Conservation (phyloP, 2,888 invertebrate genomes). For the Morpho achilles region DNA sequence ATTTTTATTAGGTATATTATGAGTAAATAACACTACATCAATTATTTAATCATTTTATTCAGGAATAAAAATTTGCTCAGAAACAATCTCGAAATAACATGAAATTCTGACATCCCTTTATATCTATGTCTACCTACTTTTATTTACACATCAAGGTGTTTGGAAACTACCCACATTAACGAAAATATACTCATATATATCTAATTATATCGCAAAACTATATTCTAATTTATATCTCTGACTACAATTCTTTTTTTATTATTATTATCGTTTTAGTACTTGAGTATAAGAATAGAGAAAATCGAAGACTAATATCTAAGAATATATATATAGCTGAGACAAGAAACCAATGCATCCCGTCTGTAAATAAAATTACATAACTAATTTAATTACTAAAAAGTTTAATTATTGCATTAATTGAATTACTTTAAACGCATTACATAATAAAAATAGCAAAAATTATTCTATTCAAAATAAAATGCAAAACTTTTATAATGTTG, state of each 20-base stretch:
- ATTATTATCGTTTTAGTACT: conserved; percentile 35
- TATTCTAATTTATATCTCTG: conserved; percentile 48
- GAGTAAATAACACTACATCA: conserved; percentile 10
- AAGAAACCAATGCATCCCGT: not conserved
- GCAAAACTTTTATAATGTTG: too few species aligned
- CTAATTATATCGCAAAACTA: conserved; percentile 42
- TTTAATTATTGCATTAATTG: too few species aligned
- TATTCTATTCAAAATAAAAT: too few species aligned
- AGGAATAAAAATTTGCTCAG: conserved; percentile 63
- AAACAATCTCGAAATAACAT: conserved; percentile 53
- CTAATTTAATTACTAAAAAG: too few species aligned
- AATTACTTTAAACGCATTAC: too few species aligned
- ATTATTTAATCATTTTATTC: conserved; percentile 57
- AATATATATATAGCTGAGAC: not conserved
- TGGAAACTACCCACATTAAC: conserved; percentile 46
- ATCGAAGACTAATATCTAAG: conserved; percentile 38
- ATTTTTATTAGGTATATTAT: not conserved
- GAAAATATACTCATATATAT: conserved; percentile 53
- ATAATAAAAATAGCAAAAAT: too few species aligned
- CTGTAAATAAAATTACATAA: too few species aligned
- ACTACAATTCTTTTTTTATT: conserved; percentile 41
- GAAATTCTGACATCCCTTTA: conserved; percentile 29
- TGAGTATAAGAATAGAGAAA: conserved; percentile 40
- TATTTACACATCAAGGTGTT: conserved; percentile 41
- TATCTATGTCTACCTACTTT: conserved; percentile 37